These are phyloP conservation scores for Brachionus rubens DNA, from an alignment of 1,140 invertebrate species.

Conservation along the genomic window DNA sequence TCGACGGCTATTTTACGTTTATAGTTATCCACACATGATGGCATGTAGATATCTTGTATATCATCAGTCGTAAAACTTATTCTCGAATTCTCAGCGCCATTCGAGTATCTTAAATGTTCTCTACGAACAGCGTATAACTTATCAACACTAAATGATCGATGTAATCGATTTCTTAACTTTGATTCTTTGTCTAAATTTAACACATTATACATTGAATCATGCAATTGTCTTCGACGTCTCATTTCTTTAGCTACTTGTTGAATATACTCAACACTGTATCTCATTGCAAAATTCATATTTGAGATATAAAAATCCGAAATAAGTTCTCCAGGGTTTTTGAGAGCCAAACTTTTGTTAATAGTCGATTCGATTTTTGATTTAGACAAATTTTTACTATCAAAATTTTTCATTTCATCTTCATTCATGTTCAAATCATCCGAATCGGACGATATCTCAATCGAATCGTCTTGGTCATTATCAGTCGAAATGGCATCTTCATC, in stretches of 20 bases:
- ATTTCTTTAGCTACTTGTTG: constrained; percentile 27
- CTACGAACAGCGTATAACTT: constrained; percentile 3
- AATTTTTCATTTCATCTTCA: constrained; percentile 38
- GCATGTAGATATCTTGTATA: constrained; percentile 42
- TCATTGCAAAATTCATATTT: constrained; percentile 34
- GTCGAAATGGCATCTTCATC: constrained; percentile 15
- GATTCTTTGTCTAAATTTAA: constrained; percentile 4
- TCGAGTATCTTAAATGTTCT: constrained; percentile 35
- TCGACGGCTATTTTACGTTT: constrained; percentile 46
- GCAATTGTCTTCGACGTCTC: not conserved
- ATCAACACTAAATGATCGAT: constrained; percentile 8
- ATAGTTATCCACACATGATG: constrained; percentile 36
- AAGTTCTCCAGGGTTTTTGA: constrained; percentile 23
- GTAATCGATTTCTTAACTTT: not conserved
- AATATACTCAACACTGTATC: constrained; percentile 38
- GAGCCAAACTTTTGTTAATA: not conserved
- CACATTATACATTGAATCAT: not conserved
- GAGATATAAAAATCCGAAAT: constrained; percentile 46
- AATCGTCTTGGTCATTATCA: constrained; percentile 42
- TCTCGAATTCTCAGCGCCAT: not conserved
- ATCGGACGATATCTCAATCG: not conserved
- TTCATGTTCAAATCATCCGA: constrained; percentile 40
- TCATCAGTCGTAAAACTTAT: constrained; percentile 44
- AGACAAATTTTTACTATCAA: not conserved
- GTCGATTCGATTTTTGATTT: constrained; percentile 37